phyloP scores from a whole-genome alignment of 2,888 invertebrate species.

The Drosophila anomalata region DNA sequence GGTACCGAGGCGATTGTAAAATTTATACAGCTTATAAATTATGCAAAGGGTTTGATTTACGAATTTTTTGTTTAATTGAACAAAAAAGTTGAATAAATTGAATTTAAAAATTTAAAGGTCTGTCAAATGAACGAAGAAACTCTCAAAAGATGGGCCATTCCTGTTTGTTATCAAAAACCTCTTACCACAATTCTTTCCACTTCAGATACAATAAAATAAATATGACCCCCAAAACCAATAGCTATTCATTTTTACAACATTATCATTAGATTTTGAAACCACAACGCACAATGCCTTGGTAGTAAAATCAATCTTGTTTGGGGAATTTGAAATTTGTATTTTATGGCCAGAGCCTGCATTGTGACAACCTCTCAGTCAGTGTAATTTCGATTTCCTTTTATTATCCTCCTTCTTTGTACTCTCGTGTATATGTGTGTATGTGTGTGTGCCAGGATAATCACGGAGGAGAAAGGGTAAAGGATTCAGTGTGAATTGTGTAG shows the following conservation, averaged over 20 bases:
- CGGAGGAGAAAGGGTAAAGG: not conserved
- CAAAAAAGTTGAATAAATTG: not conserved
- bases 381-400: conserved; percentile 46
- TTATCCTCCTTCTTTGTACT: conserved; percentile 36
- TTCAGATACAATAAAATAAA: conserved; percentile 3
- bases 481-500: conserved; percentile 21
- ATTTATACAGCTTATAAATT: conserved; percentile 4
- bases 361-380: conserved; percentile 37
- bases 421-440: not conserved
- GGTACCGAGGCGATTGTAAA: conserved; percentile 12
- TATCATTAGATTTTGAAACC: conserved; percentile 18
- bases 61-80: not conserved
- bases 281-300: conserved; percentile 10
- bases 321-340: conserved; percentile 19
- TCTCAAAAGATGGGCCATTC: not conserved
- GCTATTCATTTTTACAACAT: conserved; percentile 1
- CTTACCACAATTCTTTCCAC: not conserved
- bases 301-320: conserved; percentile 34
- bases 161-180: no score
- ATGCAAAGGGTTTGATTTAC: not conserved
- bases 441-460: not conserved
- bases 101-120: not conserved
- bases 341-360: conserved; percentile 31
- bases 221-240: not conserved
- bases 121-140: not conserved